Conservation (phyloP, 1,140 invertebrate genomes). For the Lasaia peninsularis region DNA sequence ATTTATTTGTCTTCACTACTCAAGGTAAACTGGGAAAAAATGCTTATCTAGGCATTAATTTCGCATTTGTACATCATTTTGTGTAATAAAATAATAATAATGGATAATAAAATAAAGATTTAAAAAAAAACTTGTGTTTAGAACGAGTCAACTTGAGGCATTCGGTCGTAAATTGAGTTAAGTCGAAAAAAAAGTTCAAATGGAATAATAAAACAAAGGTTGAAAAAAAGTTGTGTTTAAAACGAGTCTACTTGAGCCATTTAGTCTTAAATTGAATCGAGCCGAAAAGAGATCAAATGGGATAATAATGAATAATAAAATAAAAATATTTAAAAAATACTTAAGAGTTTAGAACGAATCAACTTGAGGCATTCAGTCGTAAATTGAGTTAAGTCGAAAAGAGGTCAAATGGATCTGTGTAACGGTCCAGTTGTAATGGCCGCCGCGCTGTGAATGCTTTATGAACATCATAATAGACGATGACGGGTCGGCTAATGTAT, state of each 20-base stretch:
- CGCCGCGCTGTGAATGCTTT: slow-evolving; percentile 25
- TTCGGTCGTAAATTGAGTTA: slow-evolving; percentile 41
- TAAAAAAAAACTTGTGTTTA: no score
- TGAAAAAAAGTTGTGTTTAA: no score
- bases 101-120: neutral
- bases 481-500: slow-evolving; percentile 1
- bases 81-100: no score
- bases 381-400: slow-evolving; percentile 47
- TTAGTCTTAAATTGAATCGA: no score
- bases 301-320: neutral
- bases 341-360: neutral
- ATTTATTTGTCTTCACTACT: no score
- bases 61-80: no score
- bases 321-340: no score
- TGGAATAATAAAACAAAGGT: no score
- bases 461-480: slow-evolving; percentile 2
- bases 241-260: no score
- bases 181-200: slow-evolving; percentile 55
- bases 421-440: slow-evolving; percentile 49
- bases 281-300: neutral
- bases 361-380: slow-evolving; percentile 23
- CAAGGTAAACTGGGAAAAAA: no score
- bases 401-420: slow-evolving; percentile 55
- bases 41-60: no score
- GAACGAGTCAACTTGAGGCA: slow-evolving; percentile 13